A percentile compares a stretch with the other conserved stretches of the same genome.
Evolutionary conservation across 2,797 vertebrate species (phyloP).

Genomic region (Tokudaia tokunoshimensis): DNA sequence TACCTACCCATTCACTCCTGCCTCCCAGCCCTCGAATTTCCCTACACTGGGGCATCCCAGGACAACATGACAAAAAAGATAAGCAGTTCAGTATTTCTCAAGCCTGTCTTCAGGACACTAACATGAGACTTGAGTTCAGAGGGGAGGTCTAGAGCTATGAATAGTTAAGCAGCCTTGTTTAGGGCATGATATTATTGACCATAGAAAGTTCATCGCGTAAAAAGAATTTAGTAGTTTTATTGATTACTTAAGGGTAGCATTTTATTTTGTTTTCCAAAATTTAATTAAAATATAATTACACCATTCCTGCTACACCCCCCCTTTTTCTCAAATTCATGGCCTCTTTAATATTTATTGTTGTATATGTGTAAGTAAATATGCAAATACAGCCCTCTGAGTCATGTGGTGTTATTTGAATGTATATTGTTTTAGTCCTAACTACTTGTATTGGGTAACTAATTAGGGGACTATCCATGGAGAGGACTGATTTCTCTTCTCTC

Average conservation of each 20-base stretch:
- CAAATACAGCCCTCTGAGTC: neutral
- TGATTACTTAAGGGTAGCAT: neutral
- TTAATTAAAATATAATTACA: neutral
- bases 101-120: neutral
- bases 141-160: neutral
- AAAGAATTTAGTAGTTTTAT: neutral
- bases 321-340: neutral
- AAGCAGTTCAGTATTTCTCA: no score
- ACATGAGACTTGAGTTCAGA: neutral
- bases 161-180: neutral
- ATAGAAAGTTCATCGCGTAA: neutral
- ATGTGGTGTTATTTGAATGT: no score
- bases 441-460: neutral
- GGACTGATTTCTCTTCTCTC: neutral
- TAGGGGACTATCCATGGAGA: neutral
- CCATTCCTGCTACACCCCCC: neutral
- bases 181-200: neutral
- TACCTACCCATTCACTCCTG: no score
- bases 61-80: no score
- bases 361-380: neutral
- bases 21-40: no score
- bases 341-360: neutral
- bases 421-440: neutral
- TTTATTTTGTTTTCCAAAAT: neutral
- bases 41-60: no score